Conservation (phyloP, 2,797 vertebrate genomes). For the Hipposideros larvatus region DNA sequence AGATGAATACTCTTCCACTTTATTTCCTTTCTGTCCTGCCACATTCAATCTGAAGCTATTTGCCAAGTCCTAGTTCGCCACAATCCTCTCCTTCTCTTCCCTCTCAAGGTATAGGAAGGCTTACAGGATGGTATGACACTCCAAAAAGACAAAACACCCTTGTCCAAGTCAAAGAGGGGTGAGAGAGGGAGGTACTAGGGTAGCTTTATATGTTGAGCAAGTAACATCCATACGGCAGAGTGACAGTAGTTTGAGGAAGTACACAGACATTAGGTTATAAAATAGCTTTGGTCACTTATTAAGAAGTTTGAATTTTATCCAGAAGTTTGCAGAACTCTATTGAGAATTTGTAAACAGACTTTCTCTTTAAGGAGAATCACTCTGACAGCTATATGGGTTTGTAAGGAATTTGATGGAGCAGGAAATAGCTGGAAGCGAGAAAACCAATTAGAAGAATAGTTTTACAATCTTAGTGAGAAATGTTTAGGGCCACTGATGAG, state of each 20-base stretch:
- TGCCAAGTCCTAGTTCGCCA: neutral
- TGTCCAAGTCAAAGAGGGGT: neutral
- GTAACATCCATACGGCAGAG: neutral
- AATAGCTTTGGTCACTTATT: neutral
- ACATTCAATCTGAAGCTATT: neutral
- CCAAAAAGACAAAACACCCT: neutral
- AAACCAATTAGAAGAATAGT: neutral
- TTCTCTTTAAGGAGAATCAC: neutral
- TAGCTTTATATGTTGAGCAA: neutral
- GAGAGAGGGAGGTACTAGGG: neutral
- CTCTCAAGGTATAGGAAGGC: neutral
- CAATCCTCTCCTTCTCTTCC: neutral
- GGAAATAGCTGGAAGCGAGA: neutral
- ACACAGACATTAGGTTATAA: neutral
- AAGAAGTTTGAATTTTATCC: neutral
- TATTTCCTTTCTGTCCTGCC: neutral
- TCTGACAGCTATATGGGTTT: neutral
- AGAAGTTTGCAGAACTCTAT: neutral
- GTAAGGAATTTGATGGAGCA: neutral
- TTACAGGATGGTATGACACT: neutral
- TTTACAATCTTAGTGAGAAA: neutral
- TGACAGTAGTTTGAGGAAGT: neutral
- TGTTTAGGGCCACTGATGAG: neutral
- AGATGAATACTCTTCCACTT: neutral
- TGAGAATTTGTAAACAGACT: neutral